Base-by-base conservation (phyloP, 2,797 vertebrate species). In the Loris lydekkerianus region DNA sequence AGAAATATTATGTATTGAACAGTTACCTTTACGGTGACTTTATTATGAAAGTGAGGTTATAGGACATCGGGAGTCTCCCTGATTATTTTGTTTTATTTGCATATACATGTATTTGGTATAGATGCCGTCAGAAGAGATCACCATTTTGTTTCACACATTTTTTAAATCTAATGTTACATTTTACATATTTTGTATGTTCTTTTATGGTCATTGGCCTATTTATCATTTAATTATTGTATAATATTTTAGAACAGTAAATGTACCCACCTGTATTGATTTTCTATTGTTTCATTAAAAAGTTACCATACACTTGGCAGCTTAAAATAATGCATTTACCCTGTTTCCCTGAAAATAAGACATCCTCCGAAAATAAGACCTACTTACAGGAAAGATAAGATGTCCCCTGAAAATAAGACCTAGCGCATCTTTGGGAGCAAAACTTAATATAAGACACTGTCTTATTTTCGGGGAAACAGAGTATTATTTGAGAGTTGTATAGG, bases 151-250 rank as follows among this genome's bases (percentile, higher is more conserved):
- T 94, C 56, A 40, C 3, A 10, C 75, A 63, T 65, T 95, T 95
- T 95, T 95, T 95, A 43, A 76, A 93, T 77, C 63, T 61, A 75
- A 70, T 37, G 46, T 90, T 85, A 84, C 1, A 23, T 86, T 76
- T 49, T 0, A 73, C 17, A 3, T 61, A 53, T 84, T 83, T 86
- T 83, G 29, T 56, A 5, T 76, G 10, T 89, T 96, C 5, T 29
- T 77, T 78, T 78, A 76, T 86, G 63, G 60, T 34, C 63, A 80
- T 91, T 23, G 34, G 56, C 23, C 69, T 67, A 60, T 80, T 89
- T 76, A 80, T 89, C 70, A 73, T 53, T 89, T 86, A 89, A 93
- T 70, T 91, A 10, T 70, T 65, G n/a, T 15, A n/a, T 75, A 86
- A n/a, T 67, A 60, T 65, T 94, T 90, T 91, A 34, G 49, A 29